Evolutionary conservation across 2,888 invertebrate genomes (phyloP), one percentile per base, ranked within the genome.

Genomic region (Anagyrus pseudococci): DNA sequence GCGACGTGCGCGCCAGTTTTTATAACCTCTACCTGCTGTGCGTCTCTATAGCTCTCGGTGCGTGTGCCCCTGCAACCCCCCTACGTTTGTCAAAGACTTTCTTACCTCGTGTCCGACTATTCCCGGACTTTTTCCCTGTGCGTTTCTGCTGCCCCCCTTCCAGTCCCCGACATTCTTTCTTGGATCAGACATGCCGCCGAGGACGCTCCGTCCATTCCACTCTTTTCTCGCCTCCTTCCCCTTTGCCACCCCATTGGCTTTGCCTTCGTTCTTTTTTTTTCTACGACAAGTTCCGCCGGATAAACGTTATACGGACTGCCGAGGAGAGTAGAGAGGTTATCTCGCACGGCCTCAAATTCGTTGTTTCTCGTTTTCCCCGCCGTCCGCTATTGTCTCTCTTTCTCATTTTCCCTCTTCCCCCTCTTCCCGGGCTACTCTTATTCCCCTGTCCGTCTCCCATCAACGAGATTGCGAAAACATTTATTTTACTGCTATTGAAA

Each of bases 291-390:
- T 10, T 49, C 46, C 26, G 23, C 17, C 29, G 26, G 58, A 62
- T 62, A 58, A 62, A 54, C 62, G 57, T 58, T 62, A 62, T 62
- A 58, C 20, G 57, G 52, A 43, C 2, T 22, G n/a, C 41, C 40
- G n/a, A 17, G 15, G 25, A 48, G 46, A 20, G 46, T n/a, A n/a
- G 25, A 23, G 17, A 43, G 7, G 41, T n/a, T 4, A 20, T 26
- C 19, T 2, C 20, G 10, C 40, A 41, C 41, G 41, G 41, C 43
- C 44, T 44, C 61, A 8, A 46, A 50, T 55, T 61, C 37, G 44
- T 61, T 55, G 61, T 56, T 55, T 58, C 25, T 2, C 53, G 29
- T 2, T 37, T 19, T 37, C 29, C 13, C 26, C 15, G 19, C 33
- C 15, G 15, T 33, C 19, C 2, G 22, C 33, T 33, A 33, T 33